phyloP scores from a whole-genome alignment of 92 coral and sea anemone genomes.

The Plumapathes pennacea region DNA sequence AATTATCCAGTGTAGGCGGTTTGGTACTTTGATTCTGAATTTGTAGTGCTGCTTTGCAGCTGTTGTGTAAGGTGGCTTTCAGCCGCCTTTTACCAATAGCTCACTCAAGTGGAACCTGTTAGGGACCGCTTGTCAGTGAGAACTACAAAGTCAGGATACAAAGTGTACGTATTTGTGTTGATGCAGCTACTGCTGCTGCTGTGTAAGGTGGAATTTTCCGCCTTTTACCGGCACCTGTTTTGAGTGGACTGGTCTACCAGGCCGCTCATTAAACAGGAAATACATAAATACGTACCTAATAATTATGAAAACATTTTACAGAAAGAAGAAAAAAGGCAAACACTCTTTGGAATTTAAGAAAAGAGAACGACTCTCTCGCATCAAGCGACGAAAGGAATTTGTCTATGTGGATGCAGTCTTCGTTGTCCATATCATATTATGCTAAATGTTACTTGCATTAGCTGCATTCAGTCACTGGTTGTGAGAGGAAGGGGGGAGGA shows the following conservation, averaged over 20 bases:
- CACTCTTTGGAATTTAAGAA: constrained; percentile 24
- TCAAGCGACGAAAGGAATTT: constrained; percentile 32
- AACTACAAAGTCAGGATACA: constrained; percentile 10
- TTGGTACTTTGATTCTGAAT: constrained; percentile 8
- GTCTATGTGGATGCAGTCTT: too few relatives aligned
- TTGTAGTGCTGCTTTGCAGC: constrained; percentile 31
- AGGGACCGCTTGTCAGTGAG: constrained; percentile 32
- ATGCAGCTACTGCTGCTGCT: constrained; percentile 33
- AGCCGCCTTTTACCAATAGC: constrained; percentile 42
- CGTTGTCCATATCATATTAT: too few relatives aligned
- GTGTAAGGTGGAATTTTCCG: constrained; percentile 8
- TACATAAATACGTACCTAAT: constrained; percentile 26
- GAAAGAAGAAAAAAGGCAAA: constrained; percentile 24
- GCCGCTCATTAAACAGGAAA: constrained; percentile 38
- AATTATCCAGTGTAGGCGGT: neutral
- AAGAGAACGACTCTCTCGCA: constrained; percentile 31
- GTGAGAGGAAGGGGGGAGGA: too few relatives aligned
- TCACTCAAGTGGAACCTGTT: constrained; percentile 30
- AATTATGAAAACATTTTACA: constrained; percentile 16
- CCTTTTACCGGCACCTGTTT: constrained; percentile 46
- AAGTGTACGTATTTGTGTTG: constrained; percentile 16
- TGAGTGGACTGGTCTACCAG: constrained; percentile 18
- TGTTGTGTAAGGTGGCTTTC: constrained; percentile 42
- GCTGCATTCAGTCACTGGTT: too few relatives aligned
- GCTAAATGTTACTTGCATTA: too few relatives aligned